These are phyloP conservation scores for Leptura quadrifasciata DNA, from an alignment of 2,888 invertebrate species.

Conservation along the genomic window DNA sequence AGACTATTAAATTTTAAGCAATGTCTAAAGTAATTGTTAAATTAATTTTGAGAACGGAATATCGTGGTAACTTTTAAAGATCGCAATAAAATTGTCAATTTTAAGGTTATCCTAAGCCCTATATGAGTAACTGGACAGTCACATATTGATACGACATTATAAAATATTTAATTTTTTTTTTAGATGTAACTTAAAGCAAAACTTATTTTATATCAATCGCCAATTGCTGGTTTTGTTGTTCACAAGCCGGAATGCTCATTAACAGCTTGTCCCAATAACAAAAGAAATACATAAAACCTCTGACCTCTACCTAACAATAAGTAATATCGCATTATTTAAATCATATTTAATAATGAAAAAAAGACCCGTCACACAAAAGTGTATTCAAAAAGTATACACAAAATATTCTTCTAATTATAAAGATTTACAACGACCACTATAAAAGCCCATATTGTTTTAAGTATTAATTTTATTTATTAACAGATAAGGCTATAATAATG, in stretches of 20 bases:
- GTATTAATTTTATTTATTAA: constrained; percentile 52
- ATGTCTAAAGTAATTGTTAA: too few species aligned
- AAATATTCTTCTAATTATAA: constrained; percentile 47
- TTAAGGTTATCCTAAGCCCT: too few species aligned
- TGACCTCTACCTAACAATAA: constrained; percentile 25
- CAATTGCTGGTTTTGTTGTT: not conserved
- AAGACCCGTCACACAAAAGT: constrained; percentile 2
- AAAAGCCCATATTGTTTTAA: constrained; percentile 54
- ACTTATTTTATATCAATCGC: constrained; percentile 1
- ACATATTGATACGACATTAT: too few species aligned
- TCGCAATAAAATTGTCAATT: too few species aligned
- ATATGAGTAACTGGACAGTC: too few species aligned
- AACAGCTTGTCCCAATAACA: constrained; percentile 8
- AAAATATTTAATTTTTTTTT: too few species aligned
- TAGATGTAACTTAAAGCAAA: not conserved
- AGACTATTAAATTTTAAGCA: too few species aligned
- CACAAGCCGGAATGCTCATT: not conserved
- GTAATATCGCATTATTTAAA: constrained; percentile 29
- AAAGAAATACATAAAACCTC: constrained; percentile 12
- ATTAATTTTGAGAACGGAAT: too few species aligned
- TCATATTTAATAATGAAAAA: constrained; percentile 33
- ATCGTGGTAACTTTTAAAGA: too few species aligned
- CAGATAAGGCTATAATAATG: constrained; percentile 53
- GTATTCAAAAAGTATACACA: not conserved
- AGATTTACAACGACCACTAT: constrained; percentile 48